These are phyloP conservation scores for Ctenicera cuprea DNA, from an alignment of 2,888 invertebrate species.

Conservation along the genomic window DNA sequence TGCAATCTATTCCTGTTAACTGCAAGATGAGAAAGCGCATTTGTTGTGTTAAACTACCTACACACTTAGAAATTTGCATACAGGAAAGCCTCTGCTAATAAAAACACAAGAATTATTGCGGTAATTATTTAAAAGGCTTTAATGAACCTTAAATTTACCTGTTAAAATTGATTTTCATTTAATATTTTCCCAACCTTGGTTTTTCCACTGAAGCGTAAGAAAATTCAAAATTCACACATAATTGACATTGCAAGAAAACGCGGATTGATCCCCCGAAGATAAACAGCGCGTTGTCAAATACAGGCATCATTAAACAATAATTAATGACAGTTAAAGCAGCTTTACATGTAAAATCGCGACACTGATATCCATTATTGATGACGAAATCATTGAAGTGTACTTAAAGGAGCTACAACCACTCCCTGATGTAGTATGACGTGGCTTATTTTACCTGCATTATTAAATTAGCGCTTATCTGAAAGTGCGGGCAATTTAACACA, in stretches of 20 bases:
- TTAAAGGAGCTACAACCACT: slow-evolving; percentile 60
- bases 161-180: background rate
- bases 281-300: slow-evolving; percentile 23
- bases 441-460: slow-evolving; percentile 63
- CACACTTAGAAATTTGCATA: slow-evolving; percentile 12
- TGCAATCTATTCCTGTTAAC: slow-evolving; percentile 21
- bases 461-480: slow-evolving; percentile 66
- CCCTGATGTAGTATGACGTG: slow-evolving; percentile 60
- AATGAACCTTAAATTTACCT: background rate
- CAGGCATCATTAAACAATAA: slow-evolving; percentile 55
- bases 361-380: slow-evolving; percentile 60
- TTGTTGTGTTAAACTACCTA: slow-evolving; percentile 20
- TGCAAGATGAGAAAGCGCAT: slow-evolving; percentile 14
- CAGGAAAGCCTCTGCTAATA: background rate
- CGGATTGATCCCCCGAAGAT: background rate
- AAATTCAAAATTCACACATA: background rate
- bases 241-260: background rate
- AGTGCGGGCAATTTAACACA: slow-evolving; percentile 66
- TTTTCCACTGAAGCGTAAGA: too few relatives aligned
- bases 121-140: slow-evolving; percentile 3
- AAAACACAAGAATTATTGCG: background rate
- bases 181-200: too few relatives aligned
- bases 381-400: slow-evolving; percentile 58
- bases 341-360: slow-evolving; percentile 51
- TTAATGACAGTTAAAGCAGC: slow-evolving; percentile 54